Evolutionary conservation across 2,113 vertebrate genomes (phyloP).

Genomic region (Chaetops frenatus): DNA sequence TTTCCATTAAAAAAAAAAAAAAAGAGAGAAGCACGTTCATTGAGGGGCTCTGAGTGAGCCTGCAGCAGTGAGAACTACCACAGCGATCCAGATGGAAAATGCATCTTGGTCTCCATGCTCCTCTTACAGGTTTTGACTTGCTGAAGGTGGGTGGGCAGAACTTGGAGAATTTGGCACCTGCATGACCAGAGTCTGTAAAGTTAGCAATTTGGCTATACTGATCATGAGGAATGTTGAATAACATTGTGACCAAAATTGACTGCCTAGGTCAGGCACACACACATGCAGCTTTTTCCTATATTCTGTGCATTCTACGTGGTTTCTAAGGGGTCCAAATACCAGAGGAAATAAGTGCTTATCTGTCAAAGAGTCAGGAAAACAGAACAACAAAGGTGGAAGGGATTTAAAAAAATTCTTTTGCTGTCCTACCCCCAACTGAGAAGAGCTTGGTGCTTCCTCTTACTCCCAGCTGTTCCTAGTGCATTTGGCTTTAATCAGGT

Average conservation of each 20-base stretch:
- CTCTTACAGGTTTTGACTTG: background rate
- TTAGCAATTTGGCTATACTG: background rate
- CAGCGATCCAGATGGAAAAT: constrained; percentile 11
- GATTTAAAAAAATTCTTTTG: constrained; percentile 63
- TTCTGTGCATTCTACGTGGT: constrained; percentile 4
- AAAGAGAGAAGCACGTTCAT: background rate
- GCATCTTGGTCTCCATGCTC: background rate
- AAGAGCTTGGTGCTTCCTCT: constrained; percentile 69
- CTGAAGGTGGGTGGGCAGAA: constrained; percentile 47
- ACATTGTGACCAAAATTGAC: background rate
- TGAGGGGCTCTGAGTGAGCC: background rate
- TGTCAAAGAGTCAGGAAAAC: constrained; percentile 67
- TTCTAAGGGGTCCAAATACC: constrained; percentile 45
- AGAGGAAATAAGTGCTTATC: constrained; percentile 71
- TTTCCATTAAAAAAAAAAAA: background rate
- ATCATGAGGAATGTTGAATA: constrained; percentile 17
- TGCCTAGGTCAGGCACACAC: background rate
- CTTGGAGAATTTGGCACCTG: constrained; percentile 31
- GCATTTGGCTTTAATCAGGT: constrained; percentile 94
- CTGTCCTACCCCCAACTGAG: constrained; percentile 72
- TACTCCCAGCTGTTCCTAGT: constrained; percentile 71
- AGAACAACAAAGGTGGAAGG: constrained; percentile 66
- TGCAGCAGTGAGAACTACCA: background rate
- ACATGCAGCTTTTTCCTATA: constrained; percentile 20
- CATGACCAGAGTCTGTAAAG: background rate